Evolutionary conservation across 2,113 vertebrate species (phyloP).

Genomic region (mouse (Mus musculus)): GRCm39 chr13:44194501-44195000

Average conservation of each 20-base stretch:
- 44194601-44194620: too few species aligned
- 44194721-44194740: background rate
- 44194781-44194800: background rate
- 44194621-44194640: too few species aligned
- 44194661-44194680: background rate
- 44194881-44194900: background rate
- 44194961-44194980: background rate
- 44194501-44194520: background rate
- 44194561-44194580: background rate
- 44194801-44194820: background rate
- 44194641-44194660: too few species aligned
- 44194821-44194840: background rate
- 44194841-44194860: constrained; percentile 13
- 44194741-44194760: background rate
- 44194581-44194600: background rate
- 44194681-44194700: too few species aligned
- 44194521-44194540: background rate
- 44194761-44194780: background rate
- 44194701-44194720: background rate
- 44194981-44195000: background rate
- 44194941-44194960: background rate
- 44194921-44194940: background rate
- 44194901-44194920: background rate
- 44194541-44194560: background rate
- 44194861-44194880: background rate